Conservation (phyloP, 2,888 invertebrate species). For the Zhengitettix transpicula region DNA sequence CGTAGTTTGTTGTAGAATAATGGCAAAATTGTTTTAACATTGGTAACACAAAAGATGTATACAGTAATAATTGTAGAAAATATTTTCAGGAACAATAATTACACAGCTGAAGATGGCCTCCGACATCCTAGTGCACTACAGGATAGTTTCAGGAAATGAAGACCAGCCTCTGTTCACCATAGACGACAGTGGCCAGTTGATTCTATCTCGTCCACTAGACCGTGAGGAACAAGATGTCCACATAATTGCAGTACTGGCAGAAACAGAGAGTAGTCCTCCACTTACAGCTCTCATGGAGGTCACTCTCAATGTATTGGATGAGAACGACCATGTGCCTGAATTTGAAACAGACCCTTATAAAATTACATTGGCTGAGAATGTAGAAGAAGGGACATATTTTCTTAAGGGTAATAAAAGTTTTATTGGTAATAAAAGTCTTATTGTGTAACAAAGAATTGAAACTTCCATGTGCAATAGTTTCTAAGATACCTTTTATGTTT, state of each 20-base stretch:
- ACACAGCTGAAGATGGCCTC: slow-evolving; percentile 49
- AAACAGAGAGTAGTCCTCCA: slow-evolving; percentile 54
- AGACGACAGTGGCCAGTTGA: slow-evolving; percentile 56
- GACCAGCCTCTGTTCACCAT: slow-evolving; percentile 50
- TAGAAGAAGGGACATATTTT: slow-evolving; percentile 58
- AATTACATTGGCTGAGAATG: slow-evolving; percentile 64
- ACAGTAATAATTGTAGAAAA: no score
- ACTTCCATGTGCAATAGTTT: no score
- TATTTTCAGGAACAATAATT: slow-evolving; percentile 40
- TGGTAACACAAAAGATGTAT: no score
- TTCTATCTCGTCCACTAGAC: slow-evolving; percentile 55
- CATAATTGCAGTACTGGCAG: slow-evolving; percentile 51
- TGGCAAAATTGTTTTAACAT: no score
- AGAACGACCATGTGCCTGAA: slow-evolving; percentile 75
- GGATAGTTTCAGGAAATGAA: slow-evolving; percentile 40
- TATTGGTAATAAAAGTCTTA: no score
- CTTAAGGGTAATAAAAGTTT: slow-evolving; percentile 38
- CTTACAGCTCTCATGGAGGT: slow-evolving; percentile 54
- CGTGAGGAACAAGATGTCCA: slow-evolving; percentile 53
- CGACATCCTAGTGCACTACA: slow-evolving; percentile 39
- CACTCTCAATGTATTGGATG: slow-evolving; percentile 65
- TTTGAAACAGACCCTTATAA: slow-evolving; percentile 75
- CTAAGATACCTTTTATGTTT: slow-evolving; percentile 6
- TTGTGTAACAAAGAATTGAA: no score
- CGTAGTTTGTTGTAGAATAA: no score